Conservation (phyloP, 2,797 vertebrate genomes). For the Loriculus beryllinus region DNA sequence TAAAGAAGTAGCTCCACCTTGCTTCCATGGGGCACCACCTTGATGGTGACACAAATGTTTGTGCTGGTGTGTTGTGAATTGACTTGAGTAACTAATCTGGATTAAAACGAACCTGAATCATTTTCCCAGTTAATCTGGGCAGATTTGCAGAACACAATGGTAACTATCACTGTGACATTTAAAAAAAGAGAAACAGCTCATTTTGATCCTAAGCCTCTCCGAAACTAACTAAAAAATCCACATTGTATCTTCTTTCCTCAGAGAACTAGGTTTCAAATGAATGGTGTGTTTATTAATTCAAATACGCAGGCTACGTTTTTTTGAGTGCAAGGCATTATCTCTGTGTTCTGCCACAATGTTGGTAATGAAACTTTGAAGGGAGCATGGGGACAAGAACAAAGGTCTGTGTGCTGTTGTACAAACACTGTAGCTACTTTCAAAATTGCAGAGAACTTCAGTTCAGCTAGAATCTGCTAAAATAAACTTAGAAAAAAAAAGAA, state of each 20-base stretch:
- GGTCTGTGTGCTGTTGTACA: background rate
- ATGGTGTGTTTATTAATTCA: background rate
- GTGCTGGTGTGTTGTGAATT: background rate
- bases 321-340: background rate
- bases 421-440: background rate
- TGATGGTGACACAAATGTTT: background rate
- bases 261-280: background rate
- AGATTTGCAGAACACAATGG: background rate
- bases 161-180: background rate
- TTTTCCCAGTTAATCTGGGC: background rate
- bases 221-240: background rate
- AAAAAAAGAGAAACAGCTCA: background rate
- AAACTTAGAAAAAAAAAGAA: background rate
- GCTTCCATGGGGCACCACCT: background rate
- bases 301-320: background rate
- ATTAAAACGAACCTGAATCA: background rate
- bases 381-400: background rate
- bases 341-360: background rate
- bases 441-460: background rate
- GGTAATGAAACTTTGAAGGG: background rate
- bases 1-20: background rate
- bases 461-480: background rate
- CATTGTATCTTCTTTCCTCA: background rate
- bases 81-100: background rate
- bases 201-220: background rate